phyloP scores from a whole-genome alignment of 30 jellyfish, hydroid and myxozoan genomes.

The Nemopilema nomurai region DNA sequence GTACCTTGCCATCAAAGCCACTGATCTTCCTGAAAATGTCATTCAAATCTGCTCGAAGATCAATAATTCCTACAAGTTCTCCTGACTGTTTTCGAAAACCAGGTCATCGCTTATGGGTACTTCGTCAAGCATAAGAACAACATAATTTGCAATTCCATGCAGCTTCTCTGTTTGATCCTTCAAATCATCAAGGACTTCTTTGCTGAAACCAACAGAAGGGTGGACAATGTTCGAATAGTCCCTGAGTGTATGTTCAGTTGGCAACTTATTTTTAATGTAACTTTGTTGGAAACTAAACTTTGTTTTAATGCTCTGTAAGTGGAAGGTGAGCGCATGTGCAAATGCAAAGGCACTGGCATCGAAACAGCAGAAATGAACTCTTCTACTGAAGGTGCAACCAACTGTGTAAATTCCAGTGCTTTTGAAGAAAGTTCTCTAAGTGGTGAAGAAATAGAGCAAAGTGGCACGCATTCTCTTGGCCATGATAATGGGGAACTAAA shows the following conservation, averaged over 20 bases:
- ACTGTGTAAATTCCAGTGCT: no score
- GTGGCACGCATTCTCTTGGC: no score
- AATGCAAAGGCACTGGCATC: no score
- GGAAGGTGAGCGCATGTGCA: slow-evolving; percentile 25
- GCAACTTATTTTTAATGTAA: no score
- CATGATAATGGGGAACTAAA: no score
- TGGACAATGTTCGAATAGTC: slow-evolving; percentile 22
- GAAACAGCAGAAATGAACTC: no score
- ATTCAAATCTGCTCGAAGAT: slow-evolving; percentile 2
- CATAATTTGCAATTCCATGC: slow-evolving; percentile 11
- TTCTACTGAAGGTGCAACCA: no score
- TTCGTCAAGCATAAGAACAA: background rate
- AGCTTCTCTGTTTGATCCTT: background rate
- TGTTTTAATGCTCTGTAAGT: slow-evolving; percentile 15
- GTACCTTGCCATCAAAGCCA: background rate
- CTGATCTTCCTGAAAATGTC: background rate
- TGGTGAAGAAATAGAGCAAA: no score
- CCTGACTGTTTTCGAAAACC: slow-evolving; percentile 1
- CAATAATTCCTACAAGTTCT: slow-evolving; percentile 1
- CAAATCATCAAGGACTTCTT: background rate
- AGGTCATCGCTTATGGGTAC: slow-evolving; percentile 2
- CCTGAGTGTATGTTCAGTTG: slow-evolving; percentile 11
- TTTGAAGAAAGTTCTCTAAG: no score
- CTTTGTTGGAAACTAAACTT: slow-evolving; percentile 1
- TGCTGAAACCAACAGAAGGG: slow-evolving; percentile 10